phyloP scores from a whole-genome alignment of 2,113 vertebrate species.

The Leptosomus discolor region DNA sequence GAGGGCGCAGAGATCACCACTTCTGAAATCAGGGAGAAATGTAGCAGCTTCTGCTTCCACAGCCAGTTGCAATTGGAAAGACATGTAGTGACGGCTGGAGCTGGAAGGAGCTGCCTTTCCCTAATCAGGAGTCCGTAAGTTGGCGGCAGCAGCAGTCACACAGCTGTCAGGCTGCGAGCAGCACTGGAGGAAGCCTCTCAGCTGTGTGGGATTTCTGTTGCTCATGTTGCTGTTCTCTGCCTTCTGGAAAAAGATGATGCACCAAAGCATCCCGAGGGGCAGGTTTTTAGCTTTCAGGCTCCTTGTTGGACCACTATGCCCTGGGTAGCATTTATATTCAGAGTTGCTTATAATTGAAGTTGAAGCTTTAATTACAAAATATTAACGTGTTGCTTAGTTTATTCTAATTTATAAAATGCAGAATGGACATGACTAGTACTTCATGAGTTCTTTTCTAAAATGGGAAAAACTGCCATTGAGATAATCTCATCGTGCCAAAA shows the following conservation, averaged over 20 bases:
- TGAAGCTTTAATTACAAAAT: neutral
- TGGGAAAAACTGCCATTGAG: too few relatives aligned
- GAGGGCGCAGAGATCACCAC: neutral
- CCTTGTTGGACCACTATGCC: neutral
- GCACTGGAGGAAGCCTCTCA: neutral
- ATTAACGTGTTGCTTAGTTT: neutral
- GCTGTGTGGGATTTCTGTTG: neutral
- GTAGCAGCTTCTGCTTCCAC: neutral
- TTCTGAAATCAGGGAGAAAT: neutral
- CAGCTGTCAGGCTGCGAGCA: neutral
- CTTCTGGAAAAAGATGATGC: neutral
- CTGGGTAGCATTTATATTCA: neutral
- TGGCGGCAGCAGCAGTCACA: neutral
- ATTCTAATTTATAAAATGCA: neutral
- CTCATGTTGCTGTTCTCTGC: neutral
- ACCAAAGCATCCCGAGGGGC: neutral
- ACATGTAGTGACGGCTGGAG: neutral
- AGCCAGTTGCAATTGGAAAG: neutral
- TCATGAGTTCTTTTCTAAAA: neutral
- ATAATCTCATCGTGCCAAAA: too few relatives aligned
- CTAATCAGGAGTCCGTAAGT: neutral
- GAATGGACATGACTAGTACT: neutral
- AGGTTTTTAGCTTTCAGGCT: neutral
- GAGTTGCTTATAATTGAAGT: neutral
- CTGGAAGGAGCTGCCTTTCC: neutral